A percentile compares a stretch with the other conserved stretches of the same genome.
These are phyloP conservation scores for Ostrea edulis DNA, from an alignment of 1,140 invertebrate genomes.

Conservation along the genomic window DNA sequence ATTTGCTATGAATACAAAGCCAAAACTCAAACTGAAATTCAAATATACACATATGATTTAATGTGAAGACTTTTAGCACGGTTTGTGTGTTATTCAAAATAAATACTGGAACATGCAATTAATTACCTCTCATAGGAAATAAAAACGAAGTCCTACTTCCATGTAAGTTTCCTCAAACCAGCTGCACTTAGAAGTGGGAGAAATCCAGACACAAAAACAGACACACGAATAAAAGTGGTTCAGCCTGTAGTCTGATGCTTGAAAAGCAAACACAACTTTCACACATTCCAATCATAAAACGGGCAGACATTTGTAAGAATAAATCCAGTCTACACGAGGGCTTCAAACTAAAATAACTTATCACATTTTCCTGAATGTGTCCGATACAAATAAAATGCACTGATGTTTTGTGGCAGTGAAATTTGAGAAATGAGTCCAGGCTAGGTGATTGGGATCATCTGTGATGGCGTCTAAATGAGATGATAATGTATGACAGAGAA, in stretches of 20 bases:
- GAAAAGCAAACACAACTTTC: constrained; percentile 17
- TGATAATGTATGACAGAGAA: not conserved
- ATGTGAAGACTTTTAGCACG: not conserved
- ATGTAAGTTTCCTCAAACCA: constrained; percentile 4
- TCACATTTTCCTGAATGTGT: constrained; percentile 34
- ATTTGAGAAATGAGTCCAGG: not conserved
- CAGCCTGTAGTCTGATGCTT: constrained; percentile 2
- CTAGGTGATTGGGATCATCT: not conserved
- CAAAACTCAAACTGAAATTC: too few species aligned
- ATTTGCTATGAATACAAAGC: too few species aligned
- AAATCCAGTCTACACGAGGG: not conserved
- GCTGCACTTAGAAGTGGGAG: constrained; percentile 31
- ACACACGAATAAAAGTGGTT: constrained; percentile 26
- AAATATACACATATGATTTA: not conserved
- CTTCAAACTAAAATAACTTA: not conserved
- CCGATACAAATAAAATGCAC: constrained; percentile 2
- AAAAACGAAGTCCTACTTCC: not conserved
- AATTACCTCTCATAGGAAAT: not conserved
- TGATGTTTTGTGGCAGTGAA: constrained; percentile 17
- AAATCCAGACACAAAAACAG: not conserved
- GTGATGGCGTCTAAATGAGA: not conserved
- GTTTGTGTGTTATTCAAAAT: not conserved
- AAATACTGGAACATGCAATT: not conserved
- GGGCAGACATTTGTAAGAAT: not conserved
- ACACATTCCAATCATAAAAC: constrained; percentile 2